Evolutionary conservation across 1,140 invertebrate species (phyloP).

Genomic region (Aphelenchoides avenae): DNA sequence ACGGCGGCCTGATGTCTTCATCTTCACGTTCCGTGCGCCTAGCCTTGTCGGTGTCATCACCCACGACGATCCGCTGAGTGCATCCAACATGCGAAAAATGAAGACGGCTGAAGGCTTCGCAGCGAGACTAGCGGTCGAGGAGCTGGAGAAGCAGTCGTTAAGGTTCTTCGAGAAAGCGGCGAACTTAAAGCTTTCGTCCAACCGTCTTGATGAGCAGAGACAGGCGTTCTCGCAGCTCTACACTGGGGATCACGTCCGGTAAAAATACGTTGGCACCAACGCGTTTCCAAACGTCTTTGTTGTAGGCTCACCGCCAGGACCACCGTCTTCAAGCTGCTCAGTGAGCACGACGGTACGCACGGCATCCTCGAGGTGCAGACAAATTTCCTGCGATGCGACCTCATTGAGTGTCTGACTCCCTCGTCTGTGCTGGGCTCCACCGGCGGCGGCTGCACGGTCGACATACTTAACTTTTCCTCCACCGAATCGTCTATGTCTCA

Average conservation of each 20-base stretch:
- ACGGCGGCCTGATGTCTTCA: constrained; percentile 30
- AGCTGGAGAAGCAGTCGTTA: constrained; percentile 17
- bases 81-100: constrained; percentile 9
- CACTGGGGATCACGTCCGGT: constrained; percentile 28
- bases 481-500: constrained; percentile 4
- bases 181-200: constrained; percentile 7
- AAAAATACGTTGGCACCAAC: neutral
- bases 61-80: constrained; percentile 37
- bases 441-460: neutral
- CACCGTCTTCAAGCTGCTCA: constrained; percentile 7
- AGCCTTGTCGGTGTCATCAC: constrained; percentile 27
- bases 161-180: constrained; percentile 22
- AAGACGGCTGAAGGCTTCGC: neutral
- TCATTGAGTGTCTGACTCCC: constrained; percentile 20
- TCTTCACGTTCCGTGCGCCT: constrained; percentile 21
- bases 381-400: constrained; percentile 22
- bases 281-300: neutral
- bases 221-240: constrained; percentile 13
- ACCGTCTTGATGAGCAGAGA: constrained; percentile 18
- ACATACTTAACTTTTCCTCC: constrained; percentile 12
- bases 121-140: neutral
- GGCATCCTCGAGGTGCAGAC: constrained; percentile 12
- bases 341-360: constrained; percentile 3
- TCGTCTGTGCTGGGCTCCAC: constrained; percentile 4
- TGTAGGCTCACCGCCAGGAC: constrained; percentile 18